These are phyloP conservation scores for Lophius piscatorius DNA, from an alignment of 2,113 vertebrate species.

Conservation along the genomic window DNA sequence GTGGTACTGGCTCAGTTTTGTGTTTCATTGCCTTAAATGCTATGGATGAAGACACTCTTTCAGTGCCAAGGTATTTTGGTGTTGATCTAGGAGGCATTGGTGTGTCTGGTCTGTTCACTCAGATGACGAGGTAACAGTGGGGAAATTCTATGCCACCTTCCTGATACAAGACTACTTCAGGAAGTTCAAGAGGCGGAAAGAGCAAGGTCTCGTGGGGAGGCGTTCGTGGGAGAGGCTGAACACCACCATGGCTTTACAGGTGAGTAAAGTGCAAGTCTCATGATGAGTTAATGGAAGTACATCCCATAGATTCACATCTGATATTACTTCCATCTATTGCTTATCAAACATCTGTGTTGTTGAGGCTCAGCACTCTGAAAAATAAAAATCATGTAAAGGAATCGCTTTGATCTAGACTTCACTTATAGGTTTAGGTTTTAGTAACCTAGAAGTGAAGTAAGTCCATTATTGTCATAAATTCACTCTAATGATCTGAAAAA, in stretches of 20 bases:
- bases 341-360: no score
- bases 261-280: conserved; percentile 72
- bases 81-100: conserved; percentile 74
- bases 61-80: conserved; percentile 9
- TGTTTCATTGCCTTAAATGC: neutral
- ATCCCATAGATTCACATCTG: no score
- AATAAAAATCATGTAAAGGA: no score
- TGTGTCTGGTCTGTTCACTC: conserved; percentile 95
- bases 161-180: conserved; percentile 99
- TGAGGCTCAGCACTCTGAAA: no score
- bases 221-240: conserved; percentile 86
- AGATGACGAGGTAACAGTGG: conserved; percentile 99
- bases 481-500: no score
- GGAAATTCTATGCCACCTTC: conserved; percentile 99
- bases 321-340: no score
- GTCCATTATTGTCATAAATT: no score
- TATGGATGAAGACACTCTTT: neutral
- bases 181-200: conserved; percentile 99
- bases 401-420: no score
- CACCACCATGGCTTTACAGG: conserved; percentile 95
- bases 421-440: no score
- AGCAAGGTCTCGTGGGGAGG: conserved; percentile 95
- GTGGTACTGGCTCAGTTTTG: neutral
- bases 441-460: no score
- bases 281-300: no score